A percentile compares a stretch with the other conserved stretches of the same genome.
phyloP scores from a whole-genome alignment of 2,113 vertebrate genomes.

The Oriolus oriolus region DNA sequence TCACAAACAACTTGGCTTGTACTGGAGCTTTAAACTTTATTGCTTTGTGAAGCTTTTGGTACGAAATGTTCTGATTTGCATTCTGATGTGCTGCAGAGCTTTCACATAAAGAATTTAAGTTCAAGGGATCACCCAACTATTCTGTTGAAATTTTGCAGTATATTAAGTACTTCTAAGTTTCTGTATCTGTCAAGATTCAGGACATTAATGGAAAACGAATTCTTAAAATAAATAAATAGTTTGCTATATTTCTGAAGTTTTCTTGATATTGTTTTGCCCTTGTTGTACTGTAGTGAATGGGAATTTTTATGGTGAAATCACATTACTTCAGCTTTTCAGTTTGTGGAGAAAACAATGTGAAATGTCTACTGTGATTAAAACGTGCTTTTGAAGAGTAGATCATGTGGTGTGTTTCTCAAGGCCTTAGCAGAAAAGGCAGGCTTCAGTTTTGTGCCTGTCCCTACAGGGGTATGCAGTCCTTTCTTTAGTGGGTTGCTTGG shows the following conservation, averaged over 20 bases:
- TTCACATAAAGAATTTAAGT: neutral
- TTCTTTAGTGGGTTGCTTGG: neutral
- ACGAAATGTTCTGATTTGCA: neutral
- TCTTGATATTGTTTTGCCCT: neutral
- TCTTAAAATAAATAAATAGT: neutral
- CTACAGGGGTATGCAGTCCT: neutral
- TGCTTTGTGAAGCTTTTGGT: neutral
- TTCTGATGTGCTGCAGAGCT: neutral
- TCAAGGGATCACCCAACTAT: neutral
- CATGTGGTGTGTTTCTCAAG: neutral
- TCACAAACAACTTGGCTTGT: neutral
- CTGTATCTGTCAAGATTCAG: neutral
- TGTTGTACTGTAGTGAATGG: neutral
- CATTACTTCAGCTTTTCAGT: slow-evolving; percentile 11
- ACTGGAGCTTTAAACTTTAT: neutral
- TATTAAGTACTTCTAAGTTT: neutral
- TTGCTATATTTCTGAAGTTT: neutral
- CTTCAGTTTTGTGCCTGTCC: neutral
- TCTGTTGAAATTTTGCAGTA: neutral
- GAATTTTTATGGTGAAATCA: neutral
- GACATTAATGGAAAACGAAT: neutral
- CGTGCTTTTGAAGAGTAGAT: neutral
- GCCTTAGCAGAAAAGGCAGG: neutral
- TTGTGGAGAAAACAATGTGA: neutral
- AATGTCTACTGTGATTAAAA: neutral